Base-by-base conservation (phyloP, 2,888 invertebrate species). In the Drosophila cognata region DNA sequence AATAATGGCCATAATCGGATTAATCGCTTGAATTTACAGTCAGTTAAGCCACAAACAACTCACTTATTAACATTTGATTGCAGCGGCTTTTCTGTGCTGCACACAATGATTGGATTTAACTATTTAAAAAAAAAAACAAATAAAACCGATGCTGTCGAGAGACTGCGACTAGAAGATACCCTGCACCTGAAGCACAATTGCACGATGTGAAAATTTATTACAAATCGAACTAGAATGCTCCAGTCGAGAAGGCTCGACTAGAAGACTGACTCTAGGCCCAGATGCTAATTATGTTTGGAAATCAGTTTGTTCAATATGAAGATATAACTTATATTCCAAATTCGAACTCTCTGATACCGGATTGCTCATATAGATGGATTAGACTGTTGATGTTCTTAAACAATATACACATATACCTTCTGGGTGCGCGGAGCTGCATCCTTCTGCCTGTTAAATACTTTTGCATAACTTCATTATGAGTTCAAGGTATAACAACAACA, bases 21-120 rank as follows among this genome's bases (percentile, higher is more conserved):
- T 80, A 78, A 78, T 76, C 60, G 81, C 36, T 38, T 48, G 43
- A 31, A 33, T 65, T 80, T 59, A 72, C 65, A 72, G 51, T 25
- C 77, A 63, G 55, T 78, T 72, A 33, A 77, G 48, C 73, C 81
- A 52, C 77, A 65, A 29, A n/a, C 56, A 50, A 68, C 29, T 53
- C 73, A 81, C 77, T 78, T 76, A 80, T 63, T 68, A 68, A 67
- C 64, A 64, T 64, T 80, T 67, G 67, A 84, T 81, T 81, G 79
- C 56, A 55, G 35, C 62, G 28, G 53, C 21, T 33, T 21, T 53
- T 16, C 29, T 31, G 43, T 51, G 53, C 48, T 55, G 53, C 73
- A 73, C 56, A 69, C 59, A 61, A 80, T 64, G 66, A 77, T 82
- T 82, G 78, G 57, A 62, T 64, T 66, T 53, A 64, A 70, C 51